These are phyloP conservation scores for Psammodynastes pulverulentus DNA, from an alignment of 2,113 vertebrate species.

Conservation along the genomic window DNA sequence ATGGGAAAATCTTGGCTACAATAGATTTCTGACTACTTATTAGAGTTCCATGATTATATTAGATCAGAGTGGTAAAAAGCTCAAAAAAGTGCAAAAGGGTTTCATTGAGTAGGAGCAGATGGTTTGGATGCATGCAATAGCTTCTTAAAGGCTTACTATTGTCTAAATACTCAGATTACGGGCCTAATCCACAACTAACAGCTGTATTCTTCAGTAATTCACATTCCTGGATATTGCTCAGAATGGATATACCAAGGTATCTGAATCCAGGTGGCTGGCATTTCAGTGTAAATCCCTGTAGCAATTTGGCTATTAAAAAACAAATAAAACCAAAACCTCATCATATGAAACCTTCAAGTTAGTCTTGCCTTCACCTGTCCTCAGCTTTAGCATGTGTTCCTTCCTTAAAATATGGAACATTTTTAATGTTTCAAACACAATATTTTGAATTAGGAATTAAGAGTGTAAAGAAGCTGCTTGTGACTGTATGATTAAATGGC, in stretches of 20 bases:
- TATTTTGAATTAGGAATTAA: not conserved
- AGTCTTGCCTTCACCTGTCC: not conserved
- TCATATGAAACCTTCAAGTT: not conserved
- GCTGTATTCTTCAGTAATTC: not conserved
- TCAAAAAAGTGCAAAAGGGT: not conserved
- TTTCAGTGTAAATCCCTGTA: not conserved
- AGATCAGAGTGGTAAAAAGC: not conserved
- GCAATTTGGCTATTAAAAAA: not conserved
- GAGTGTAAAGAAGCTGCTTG: not conserved
- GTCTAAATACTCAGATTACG: constrained; percentile 16
- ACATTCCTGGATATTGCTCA: not conserved
- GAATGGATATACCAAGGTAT: not conserved
- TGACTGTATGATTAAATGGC: no score
- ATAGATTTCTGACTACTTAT: not conserved
- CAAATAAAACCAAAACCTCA: not conserved
- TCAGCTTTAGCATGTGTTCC: not conserved
- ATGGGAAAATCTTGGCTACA: not conserved
- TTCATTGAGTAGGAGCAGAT: not conserved
- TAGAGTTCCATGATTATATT: not conserved
- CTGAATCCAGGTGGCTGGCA: constrained; percentile 4
- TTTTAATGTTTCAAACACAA: not conserved
- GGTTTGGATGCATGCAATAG: not conserved
- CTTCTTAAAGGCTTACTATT: not conserved
- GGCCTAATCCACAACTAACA: constrained; percentile 5
- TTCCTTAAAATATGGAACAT: not conserved